Evolutionary conservation across 2,797 vertebrate genomes (phyloP).

Genomic region (Gastrophryne carolinensis): DNA sequence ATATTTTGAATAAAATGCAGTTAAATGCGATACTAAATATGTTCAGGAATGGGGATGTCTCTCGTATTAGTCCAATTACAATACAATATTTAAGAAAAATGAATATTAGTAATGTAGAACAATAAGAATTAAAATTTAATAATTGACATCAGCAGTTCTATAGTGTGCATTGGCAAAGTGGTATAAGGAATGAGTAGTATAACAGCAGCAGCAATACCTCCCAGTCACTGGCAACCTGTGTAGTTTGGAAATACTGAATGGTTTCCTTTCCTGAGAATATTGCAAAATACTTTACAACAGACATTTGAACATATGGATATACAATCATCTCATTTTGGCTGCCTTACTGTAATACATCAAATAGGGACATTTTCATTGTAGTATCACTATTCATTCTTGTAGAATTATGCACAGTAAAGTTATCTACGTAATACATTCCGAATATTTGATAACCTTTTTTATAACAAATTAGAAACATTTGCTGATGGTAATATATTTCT

Average conservation of each 20-base stretch:
- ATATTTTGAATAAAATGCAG: too few species aligned
- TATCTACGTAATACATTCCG: too few species aligned
- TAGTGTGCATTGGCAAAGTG: background rate
- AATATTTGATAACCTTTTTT: too few species aligned
- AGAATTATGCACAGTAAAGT: too few species aligned
- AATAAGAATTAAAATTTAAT: background rate
- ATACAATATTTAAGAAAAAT: too few species aligned
- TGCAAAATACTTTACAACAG: background rate
- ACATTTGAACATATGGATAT: background rate
- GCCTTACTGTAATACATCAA: background rate
- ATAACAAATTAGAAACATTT: too few species aligned
- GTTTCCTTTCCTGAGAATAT: background rate
- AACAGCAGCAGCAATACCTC: background rate
- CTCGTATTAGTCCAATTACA: too few species aligned
- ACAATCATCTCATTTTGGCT: background rate
- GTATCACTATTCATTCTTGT: background rate
- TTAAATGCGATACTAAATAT: too few species aligned
- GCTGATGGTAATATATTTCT: too few species aligned
- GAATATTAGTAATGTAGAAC: background rate
- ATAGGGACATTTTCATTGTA: background rate
- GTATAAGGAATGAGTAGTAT: background rate
- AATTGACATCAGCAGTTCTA: background rate
- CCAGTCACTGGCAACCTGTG: background rate
- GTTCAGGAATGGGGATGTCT: too few species aligned
- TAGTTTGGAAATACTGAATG: background rate